Conservation (phyloP, 2,797 vertebrate genomes). For the Protosalanx chinensis region DNA sequence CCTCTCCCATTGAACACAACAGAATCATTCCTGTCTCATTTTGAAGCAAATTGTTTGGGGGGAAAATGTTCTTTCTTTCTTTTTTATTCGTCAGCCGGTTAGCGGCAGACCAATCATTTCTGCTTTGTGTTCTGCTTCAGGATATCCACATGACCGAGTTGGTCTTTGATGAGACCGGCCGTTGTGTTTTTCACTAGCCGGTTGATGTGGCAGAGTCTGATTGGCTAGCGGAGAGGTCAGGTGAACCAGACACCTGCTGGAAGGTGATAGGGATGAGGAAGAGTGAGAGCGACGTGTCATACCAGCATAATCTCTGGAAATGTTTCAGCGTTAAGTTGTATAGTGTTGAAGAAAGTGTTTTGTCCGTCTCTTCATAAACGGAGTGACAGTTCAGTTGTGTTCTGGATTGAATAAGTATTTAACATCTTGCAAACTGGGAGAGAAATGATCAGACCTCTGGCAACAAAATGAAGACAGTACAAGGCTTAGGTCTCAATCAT, state of each 20-base stretch:
- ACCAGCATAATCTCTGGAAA: background rate
- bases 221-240: slow-evolving; percentile 26
- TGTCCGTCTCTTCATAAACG: too few relatives aligned
- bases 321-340: background rate
- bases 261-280: slow-evolving; percentile 21
- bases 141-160: slow-evolving; percentile 78
- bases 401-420: too few relatives aligned
- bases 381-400: too few relatives aligned
- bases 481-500: too few relatives aligned
- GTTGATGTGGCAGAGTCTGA: slow-evolving; percentile 52
- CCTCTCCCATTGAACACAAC: slow-evolving; percentile 71
- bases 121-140: slow-evolving; percentile 69
- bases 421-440: too few relatives aligned
- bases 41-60: slow-evolving; percentile 80
- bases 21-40: slow-evolving; percentile 78
- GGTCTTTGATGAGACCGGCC: slow-evolving; percentile 65
- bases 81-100: slow-evolving; percentile 36
- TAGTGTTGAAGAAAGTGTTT: too few relatives aligned
- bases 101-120: slow-evolving; percentile 74
- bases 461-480: too few relatives aligned
- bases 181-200: slow-evolving; percentile 77
- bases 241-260: slow-evolving; percentile 34
- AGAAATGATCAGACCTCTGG: too few relatives aligned
- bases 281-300: slow-evolving; percentile 8
- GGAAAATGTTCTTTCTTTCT: slow-evolving; percentile 65